Base-by-base conservation (phyloP, 2,797 vertebrate genomes). In the Propithecus perrieri region DNA sequence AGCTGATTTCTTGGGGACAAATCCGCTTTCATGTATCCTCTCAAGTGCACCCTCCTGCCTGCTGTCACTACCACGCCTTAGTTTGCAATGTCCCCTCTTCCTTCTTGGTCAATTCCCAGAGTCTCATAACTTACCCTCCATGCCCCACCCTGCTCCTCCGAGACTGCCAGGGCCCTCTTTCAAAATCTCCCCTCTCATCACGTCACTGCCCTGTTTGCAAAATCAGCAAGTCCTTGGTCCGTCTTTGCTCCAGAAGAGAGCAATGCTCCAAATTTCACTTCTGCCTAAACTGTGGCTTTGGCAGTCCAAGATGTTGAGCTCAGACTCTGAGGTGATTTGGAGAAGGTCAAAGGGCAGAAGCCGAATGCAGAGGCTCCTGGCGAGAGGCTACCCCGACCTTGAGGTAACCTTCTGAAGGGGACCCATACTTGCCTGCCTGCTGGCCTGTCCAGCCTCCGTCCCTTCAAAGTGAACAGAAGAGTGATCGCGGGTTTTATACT, bases 241-340 rank as follows among this genome's bases (percentile, higher is more conserved):
- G n/a, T 78, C 53, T 91, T 96, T 89, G 71, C 26, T 38, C 43
- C 17, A 17, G 69, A 65, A n/a, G 79, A 67, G 14, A 94, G 35
- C 81, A 80, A 22, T 18, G 15, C 57, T 89, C 12, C 65, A 46
- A 30, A 93, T 94, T 96, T 93, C 75, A 95, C 35, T 89, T 95
- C 69, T 6, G 13, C 43, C 81, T 74, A 8, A 48, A 75, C 33
- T 5, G 76, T 91, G 50, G 83, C 83, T 89, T 89, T 65, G 79
- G 53, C 50, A 79, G 69, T 69, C 11, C 41, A 78, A 75, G 88
- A 71, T 41, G 43, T 67, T 85, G 67, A 94, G 80, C 24, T 46
- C 28, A 94, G 91, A 71, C 57, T 53, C 84, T 61, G 41, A 72
- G 61, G 50, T 12, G 43, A 83, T 87, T 41, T 90, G 80, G 26